Evolutionary conservation across 37 sponge, comb jelly and placozoan species (phyloP).

Genomic region (Cladorhizidae sp.): DNA sequence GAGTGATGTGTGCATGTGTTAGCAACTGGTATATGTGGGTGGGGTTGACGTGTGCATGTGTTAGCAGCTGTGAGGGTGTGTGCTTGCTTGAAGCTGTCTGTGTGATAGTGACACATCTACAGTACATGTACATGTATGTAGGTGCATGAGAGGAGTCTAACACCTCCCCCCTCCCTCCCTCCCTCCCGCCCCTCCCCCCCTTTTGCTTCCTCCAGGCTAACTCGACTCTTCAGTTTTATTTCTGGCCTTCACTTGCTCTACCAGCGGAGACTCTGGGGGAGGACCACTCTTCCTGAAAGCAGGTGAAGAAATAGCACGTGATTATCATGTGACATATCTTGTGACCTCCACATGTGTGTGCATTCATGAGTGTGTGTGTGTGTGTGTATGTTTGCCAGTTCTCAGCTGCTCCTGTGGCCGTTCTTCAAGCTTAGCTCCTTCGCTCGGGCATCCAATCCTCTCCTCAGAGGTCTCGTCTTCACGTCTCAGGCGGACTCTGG

Average conservation of each 20-base stretch:
- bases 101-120: too few relatives aligned
- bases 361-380: too few relatives aligned
- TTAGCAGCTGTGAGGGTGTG: too few relatives aligned
- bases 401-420: conserved; percentile 66
- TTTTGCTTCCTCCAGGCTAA: conserved; percentile 45
- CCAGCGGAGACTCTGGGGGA: conserved; percentile 42
- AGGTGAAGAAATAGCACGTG: not conserved
- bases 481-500: conserved; percentile 29
- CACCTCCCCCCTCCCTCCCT: not conserved
- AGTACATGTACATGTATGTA: too few relatives aligned
- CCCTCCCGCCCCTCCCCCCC: too few relatives aligned
- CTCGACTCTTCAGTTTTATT: conserved; percentile 13
- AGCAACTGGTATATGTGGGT: too few relatives aligned
- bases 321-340: not conserved
- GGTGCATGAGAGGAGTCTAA: too few relatives aligned
- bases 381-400: conserved; percentile 2
- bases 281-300: not conserved
- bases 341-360: not conserved
- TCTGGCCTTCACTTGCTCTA: conserved; percentile 32
- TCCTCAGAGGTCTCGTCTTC: conserved; percentile 60
- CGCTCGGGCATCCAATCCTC: conserved; percentile 38
- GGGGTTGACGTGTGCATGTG: too few relatives aligned
- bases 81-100: too few relatives aligned
- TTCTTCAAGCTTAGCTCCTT: conserved; percentile 21
- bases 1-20: too few relatives aligned